Evolutionary conservation across 2,113 vertebrate genomes (phyloP), one percentile per base, ranked within the genome.

Genomic region (Cryptotis parvus): DNA sequence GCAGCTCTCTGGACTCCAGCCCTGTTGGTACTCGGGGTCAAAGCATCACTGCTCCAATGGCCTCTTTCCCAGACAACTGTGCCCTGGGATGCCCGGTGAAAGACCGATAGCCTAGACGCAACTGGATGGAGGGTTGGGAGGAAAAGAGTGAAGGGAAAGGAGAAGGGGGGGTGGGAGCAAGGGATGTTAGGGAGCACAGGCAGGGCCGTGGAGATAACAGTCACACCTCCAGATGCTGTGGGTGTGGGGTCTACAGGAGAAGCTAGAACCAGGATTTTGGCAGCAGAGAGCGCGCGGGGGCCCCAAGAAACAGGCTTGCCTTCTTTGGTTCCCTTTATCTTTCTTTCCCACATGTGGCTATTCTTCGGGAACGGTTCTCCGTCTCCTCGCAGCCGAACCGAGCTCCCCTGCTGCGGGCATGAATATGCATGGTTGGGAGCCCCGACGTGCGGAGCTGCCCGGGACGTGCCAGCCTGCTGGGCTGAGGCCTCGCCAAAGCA

Each of bases 381-480:
- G 91, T 70, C 85, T 92, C 27, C 0, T 20, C 49, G 24, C 84
- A 82, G 76, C 82, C 43, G 83, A 91, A 83, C 83, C 33, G 69
- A 31, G 79, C 63, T 84, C 70, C 69, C 24, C 15, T 91, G 89
- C 91, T 86, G 37, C 68, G 52, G 31, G 76, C 65, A 81, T 66
- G 65, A 0, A 65, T 37, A 0, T 0, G 24, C 61, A 72, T 61
- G 86, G 9, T 15, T 49, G 35, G 74, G 86, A 74, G 76, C 81
- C 94, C 66, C 90, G 83, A 85, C 37, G 39, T 31, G 55, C 29
- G 49, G 68, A 75, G 15, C 93, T 96, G 84, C 93, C 49, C 76
- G 55, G 85, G 73, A 74, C 89, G 3, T n/a, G n/a, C n/a, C n/a
- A n/a, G n/a, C n/a, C n/a, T n/a, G n/a, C n/a, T n/a, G n/a, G n/a